A percentile compares a stretch with the other conserved stretches of the same genome.
These are phyloP conservation scores for Peromyscus leucopus DNA, from an alignment of 2,113 vertebrate genomes.

Conservation along the genomic window DNA sequence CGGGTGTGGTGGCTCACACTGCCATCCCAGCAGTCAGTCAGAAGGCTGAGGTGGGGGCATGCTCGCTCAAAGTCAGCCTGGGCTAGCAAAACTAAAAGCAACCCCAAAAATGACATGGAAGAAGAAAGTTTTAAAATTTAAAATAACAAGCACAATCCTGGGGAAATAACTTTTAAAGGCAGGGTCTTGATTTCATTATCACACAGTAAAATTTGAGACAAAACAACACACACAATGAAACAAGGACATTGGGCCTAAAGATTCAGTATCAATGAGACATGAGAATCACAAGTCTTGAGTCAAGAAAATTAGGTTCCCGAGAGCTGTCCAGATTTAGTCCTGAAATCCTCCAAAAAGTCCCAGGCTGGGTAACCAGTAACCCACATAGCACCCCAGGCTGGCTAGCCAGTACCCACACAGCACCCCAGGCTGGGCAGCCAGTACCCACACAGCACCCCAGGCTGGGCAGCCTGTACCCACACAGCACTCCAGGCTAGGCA, in stretches of 20 bases:
- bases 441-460: not conserved
- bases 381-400: not conserved
- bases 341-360: not conserved
- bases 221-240: not conserved
- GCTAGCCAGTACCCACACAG: not conserved
- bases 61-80: not conserved
- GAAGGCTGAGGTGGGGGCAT: not conserved
- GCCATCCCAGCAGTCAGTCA: not conserved
- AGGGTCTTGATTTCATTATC: not conserved
- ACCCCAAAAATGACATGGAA: not conserved
- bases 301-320: not conserved
- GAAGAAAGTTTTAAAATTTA: not conserved
- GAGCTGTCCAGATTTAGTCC: not conserved
- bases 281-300: not conserved
- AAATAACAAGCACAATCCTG: not conserved
- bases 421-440: not conserved
- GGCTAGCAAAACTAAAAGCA: not conserved
- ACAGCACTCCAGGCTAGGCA: not conserved
- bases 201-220: not conserved
- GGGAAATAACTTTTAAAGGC: not conserved
- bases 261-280: not conserved
- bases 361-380: not conserved
- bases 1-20: not conserved
- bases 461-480: not conserved
- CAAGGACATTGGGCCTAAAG: not conserved